A percentile compares a stretch with the other conserved stretches of the same genome.
Evolutionary conservation across 2,113 vertebrate genomes (phyloP).

Genomic region (Lycaon pictus): DNA sequence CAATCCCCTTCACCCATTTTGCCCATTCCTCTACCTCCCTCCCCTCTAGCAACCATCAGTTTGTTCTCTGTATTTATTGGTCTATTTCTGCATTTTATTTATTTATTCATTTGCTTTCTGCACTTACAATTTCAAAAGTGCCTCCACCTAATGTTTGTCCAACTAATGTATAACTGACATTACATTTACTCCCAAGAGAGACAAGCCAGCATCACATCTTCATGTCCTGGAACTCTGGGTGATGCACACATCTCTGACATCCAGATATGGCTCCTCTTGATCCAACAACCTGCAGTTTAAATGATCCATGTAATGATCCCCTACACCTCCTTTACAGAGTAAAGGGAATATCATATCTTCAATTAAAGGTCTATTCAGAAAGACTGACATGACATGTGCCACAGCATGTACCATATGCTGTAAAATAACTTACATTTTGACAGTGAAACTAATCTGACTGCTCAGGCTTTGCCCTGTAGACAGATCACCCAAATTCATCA

Average conservation of each 20-base stretch:
- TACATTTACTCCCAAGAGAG: not conserved
- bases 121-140: not conserved
- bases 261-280: not conserved
- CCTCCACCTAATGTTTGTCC: not conserved
- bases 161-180: not conserved
- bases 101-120: not conserved
- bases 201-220: not conserved
- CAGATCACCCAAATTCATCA: not conserved
- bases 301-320: not conserved
- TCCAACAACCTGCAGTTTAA: not conserved
- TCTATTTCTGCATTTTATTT: not conserved
- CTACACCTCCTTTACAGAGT: not conserved
- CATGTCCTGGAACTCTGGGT: not conserved
- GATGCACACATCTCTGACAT: not conserved
- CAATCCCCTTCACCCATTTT: not conserved
- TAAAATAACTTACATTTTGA: not conserved
- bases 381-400: not conserved
- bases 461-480: not conserved
- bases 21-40: not conserved
- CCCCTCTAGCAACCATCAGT: not conserved
- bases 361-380: not conserved
- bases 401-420: not conserved
- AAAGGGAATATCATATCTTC: not conserved
- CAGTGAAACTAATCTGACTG: not conserved
- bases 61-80: not conserved